Conservation (phyloP, 1,140 invertebrate genomes). For the Procambarus virginalis region DNA sequence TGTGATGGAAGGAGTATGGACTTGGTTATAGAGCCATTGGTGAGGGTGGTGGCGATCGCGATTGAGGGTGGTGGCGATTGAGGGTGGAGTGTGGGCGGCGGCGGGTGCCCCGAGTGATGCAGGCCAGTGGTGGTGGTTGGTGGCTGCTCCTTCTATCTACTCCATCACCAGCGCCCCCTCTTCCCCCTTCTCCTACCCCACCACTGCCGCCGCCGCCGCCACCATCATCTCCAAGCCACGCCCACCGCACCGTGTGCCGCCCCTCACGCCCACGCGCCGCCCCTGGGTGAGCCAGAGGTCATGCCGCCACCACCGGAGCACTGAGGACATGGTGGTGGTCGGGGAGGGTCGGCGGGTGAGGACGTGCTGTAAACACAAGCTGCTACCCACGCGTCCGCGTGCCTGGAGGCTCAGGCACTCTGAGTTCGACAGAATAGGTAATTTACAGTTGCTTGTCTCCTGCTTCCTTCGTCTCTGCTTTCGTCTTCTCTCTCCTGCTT, state of each 20-base stretch:
- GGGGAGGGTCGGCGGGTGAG: constrained; percentile 19
- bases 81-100: not conserved
- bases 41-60: not conserved
- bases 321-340: constrained; percentile 15
- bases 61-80: not conserved
- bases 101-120: constrained; percentile 19
- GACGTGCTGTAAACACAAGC: constrained; percentile 39
- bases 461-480: not conserved
- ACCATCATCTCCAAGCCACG: constrained; percentile 24
- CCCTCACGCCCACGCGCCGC: constrained; percentile 25
- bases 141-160: not conserved
- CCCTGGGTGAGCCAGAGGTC: not conserved
- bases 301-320: not conserved
- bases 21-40: not conserved
- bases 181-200: not conserved
- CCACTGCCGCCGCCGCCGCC: not conserved
- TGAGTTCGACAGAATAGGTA: constrained; percentile 47
- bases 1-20: not conserved
- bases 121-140: not conserved
- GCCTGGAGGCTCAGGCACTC: constrained; percentile 43
- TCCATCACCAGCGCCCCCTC: not conserved
- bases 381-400: constrained; percentile 1
- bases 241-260: constrained; percentile 33
- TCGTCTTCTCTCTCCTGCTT: not conserved
- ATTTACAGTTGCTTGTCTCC: not conserved